A percentile compares a stretch with the other conserved stretches of the same genome.
These are phyloP conservation scores for Acleris literana DNA, from an alignment of 2,888 invertebrate genomes.

Conservation along the genomic window DNA sequence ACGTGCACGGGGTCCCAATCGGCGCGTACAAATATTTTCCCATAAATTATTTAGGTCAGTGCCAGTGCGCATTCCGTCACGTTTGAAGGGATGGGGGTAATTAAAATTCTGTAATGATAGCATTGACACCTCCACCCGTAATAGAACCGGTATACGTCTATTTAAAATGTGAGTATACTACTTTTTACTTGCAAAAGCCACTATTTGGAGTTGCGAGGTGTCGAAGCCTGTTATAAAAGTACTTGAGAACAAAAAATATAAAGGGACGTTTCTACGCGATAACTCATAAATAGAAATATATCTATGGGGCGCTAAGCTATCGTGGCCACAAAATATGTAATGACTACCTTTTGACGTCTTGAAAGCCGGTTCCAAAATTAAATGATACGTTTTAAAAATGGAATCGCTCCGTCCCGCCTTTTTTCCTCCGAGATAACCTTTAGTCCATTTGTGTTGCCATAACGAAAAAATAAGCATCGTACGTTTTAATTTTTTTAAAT, in stretches of 20 bases:
- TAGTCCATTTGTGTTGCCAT: constrained; percentile 79
- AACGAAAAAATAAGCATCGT: constrained; percentile 77
- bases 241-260: constrained; percentile 19
- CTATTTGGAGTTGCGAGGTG: constrained; percentile 25
- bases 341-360: constrained; percentile 83
- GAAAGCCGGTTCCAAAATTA: constrained; percentile 83
- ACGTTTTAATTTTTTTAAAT: constrained; percentile 82
- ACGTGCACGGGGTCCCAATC: constrained; percentile 32
- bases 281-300: constrained; percentile 64
- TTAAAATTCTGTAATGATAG: constrained; percentile 72
- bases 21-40: constrained; percentile 61
- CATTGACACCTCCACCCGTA: constrained; percentile 61
- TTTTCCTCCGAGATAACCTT: constrained; percentile 82
- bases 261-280: constrained; percentile 44
- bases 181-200: constrained; percentile 41
- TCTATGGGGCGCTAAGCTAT: constrained; percentile 72
- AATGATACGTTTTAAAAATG: constrained; percentile 84
- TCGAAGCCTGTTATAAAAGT: constrained; percentile 13
- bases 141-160: constrained; percentile 39
- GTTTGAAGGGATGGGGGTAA: constrained; percentile 70
- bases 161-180: constrained; percentile 30
- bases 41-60: constrained; percentile 74
- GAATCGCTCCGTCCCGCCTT: constrained; percentile 82
- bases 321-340: constrained; percentile 79
- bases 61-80: constrained; percentile 68